Evolutionary conservation across 2,113 vertebrate genomes (phyloP).

Genomic region (Gasterosteus aculeatus): DNA sequence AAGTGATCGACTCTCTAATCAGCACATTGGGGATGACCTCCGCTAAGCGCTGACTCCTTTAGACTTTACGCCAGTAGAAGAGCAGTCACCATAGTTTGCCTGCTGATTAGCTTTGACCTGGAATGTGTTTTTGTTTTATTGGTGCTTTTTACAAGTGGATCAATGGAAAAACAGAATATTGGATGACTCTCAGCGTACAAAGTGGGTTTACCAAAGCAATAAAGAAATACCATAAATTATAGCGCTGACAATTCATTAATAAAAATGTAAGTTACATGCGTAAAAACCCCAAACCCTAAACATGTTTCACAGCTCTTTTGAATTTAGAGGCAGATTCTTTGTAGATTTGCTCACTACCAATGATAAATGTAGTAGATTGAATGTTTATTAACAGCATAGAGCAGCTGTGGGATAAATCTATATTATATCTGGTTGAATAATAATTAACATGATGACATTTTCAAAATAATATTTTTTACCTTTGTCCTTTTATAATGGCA

Average conservation of each 20-base stretch:
- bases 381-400: neutral
- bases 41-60: slow-evolving; percentile 56
- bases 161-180: neutral
- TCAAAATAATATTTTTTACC: too few species aligned
- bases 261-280: too few species aligned
- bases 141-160: neutral
- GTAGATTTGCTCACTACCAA: neutral
- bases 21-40: slow-evolving; percentile 32
- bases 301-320: neutral
- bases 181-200: neutral
- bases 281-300: neutral
- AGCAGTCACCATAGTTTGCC: neutral
- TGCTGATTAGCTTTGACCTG: neutral
- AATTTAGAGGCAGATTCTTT: neutral
- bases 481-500: too few species aligned
- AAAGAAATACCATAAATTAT: too few species aligned
- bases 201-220: neutral
- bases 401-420: neutral
- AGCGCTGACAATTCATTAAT: too few species aligned
- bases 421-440: neutral
- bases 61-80: slow-evolving; percentile 28
- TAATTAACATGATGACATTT: neutral
- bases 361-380: neutral
- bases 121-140: neutral
- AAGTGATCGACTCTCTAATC: slow-evolving; percentile 16